Evolutionary conservation across 2,797 vertebrate genomes (phyloP).

Genomic region (Phylloscopus collybita): DNA sequence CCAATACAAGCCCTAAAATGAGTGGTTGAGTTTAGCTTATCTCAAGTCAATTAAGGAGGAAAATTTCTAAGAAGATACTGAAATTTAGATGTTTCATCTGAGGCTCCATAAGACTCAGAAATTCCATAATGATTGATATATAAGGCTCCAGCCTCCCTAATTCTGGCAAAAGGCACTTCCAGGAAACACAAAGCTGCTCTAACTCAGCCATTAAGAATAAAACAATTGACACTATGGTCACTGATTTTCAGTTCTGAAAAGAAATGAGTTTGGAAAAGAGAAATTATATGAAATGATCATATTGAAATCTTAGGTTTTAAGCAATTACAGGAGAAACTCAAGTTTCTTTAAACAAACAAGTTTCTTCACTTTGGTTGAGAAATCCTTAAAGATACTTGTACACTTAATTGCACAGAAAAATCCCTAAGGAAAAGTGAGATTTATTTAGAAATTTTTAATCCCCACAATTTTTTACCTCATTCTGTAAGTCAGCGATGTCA

Average conservation of each 20-base stretch:
- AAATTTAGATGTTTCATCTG: background rate
- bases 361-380: background rate
- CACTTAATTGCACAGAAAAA: background rate
- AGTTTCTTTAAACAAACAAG: background rate
- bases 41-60: background rate
- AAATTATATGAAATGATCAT: background rate
- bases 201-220: background rate
- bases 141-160: background rate
- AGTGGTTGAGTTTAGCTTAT: background rate
- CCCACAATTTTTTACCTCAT: background rate
- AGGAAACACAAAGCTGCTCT: background rate
- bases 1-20: background rate
- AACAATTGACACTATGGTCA: background rate
- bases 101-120: background rate
- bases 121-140: background rate
- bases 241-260: background rate
- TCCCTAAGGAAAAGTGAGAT: background rate
- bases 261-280: background rate
- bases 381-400: background rate
- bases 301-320: background rate
- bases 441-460: background rate
- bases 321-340: background rate
- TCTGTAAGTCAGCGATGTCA: background rate
- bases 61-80: background rate
- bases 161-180: background rate